These are phyloP conservation scores for Marisa cornuarietis DNA, from an alignment of 1,140 invertebrate species.

Conservation along the genomic window DNA sequence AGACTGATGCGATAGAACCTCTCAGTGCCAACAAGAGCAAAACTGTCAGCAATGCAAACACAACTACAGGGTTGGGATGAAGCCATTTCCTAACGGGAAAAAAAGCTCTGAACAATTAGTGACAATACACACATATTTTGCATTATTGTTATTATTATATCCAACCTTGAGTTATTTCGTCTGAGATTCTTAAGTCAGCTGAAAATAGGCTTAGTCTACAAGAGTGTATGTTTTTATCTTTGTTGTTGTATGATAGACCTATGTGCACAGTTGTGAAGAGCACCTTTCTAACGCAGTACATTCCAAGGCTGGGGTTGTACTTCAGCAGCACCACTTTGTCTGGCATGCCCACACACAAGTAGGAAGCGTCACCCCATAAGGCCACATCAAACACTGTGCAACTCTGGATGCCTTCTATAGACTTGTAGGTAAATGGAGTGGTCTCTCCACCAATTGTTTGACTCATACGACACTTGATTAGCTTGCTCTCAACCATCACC, in stretches of 20 bases:
- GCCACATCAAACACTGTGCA: constrained; percentile 73
- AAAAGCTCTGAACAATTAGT: background rate
- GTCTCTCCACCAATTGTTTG: constrained; percentile 68
- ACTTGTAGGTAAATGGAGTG: constrained; percentile 70
- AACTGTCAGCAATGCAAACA: constrained; percentile 76
- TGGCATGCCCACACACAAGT: constrained; percentile 74
- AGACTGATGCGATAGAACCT: constrained; percentile 84
- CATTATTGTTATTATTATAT: no score
- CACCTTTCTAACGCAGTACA: constrained; percentile 63
- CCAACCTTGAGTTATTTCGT: no score
- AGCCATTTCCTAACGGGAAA: constrained; percentile 73
- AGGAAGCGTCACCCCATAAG: constrained; percentile 62
- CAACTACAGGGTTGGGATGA: constrained; percentile 80
- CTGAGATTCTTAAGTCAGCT: no score
- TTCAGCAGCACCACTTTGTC: constrained; percentile 70
- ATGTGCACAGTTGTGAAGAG: background rate
- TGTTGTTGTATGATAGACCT: no score
- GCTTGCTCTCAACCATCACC: constrained; percentile 73
- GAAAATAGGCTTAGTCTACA: no score
- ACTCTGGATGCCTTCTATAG: constrained; percentile 67
- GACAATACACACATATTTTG: no score
- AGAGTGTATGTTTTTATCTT: no score
- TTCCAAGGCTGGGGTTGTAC: constrained; percentile 55
- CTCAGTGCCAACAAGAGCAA: constrained; percentile 80
- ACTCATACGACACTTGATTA: constrained; percentile 71